phyloP scores from a whole-genome alignment of 2,113 vertebrate species.

The Grus americana region DNA sequence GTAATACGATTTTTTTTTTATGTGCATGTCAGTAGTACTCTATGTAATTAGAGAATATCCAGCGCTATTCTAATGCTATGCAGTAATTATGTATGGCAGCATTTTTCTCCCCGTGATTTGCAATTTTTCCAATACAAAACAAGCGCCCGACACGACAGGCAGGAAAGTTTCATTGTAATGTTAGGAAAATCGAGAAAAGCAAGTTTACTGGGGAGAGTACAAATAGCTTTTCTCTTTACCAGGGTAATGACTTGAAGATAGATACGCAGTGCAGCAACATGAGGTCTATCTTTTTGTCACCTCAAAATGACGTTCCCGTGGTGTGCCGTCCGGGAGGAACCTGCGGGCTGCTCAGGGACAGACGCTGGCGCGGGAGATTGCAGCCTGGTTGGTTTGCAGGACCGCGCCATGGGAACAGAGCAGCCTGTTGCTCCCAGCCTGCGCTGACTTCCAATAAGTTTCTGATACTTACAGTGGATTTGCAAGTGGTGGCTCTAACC shows the following conservation, averaged over 20 bases:
- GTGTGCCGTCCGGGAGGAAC: not conserved
- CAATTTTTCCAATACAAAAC: not conserved
- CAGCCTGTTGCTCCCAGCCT: not conserved
- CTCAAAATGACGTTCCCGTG: not conserved
- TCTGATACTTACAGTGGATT: not conserved
- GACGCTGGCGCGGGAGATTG: not conserved
- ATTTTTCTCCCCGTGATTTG: not conserved
- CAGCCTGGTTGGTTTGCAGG: not conserved
- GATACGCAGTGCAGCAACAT: not conserved
- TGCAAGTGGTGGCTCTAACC: not conserved
- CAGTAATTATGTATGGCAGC: not conserved
- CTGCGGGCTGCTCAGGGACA: not conserved
- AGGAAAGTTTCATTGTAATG: not conserved
- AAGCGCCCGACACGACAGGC: accelerated
- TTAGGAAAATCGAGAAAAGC: not conserved
- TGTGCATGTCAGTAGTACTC: not conserved
- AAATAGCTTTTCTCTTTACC: slow-evolving; percentile 36
- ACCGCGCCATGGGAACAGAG: accelerated
- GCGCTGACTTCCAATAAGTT: not conserved
- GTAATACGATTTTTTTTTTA: not conserved
- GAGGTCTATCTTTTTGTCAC: not conserved
- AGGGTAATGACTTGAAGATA: not conserved
- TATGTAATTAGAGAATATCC: not conserved
- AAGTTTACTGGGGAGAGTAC: not conserved
- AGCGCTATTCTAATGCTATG: not conserved